Conservation (phyloP, 2,797 vertebrate genomes). For the Helicolenus hilgendorfi region DNA sequence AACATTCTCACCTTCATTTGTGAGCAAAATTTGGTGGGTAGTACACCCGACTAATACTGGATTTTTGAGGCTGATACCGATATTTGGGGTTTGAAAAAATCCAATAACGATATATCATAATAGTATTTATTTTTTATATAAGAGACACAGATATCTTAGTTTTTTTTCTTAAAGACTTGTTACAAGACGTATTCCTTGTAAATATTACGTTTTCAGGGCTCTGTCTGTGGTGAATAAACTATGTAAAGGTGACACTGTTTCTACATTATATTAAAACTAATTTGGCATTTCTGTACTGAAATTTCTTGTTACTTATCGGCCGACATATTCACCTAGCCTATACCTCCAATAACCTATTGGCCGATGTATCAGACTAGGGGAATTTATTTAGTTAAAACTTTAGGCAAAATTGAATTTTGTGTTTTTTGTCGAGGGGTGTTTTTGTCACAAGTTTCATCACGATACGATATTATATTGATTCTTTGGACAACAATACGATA, state of each 20-base stretch:
- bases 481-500: too few relatives aligned
- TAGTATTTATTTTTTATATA: background rate
- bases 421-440: background rate
- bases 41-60: background rate
- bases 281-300: background rate
- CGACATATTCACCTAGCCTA: too few relatives aligned
- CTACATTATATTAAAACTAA: background rate
- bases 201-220: background rate
- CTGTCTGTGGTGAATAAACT: background rate
- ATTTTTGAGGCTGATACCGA: background rate
- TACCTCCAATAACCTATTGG: background rate
- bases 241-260: too few relatives aligned
- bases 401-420: background rate
- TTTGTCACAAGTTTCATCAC: too few relatives aligned
- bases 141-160: too few relatives aligned
- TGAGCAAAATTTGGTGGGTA: background rate
- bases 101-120: background rate
- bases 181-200: background rate
- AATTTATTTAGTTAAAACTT: background rate
- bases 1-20: background rate
- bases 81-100: background rate
- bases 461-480: too few relatives aligned
- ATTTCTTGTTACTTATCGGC: background rate
- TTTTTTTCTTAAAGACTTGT: too few relatives aligned
- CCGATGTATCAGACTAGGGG: background rate